Base-by-base conservation (phyloP, 2,888 invertebrate genomes). In the Mythimna pallens region DNA sequence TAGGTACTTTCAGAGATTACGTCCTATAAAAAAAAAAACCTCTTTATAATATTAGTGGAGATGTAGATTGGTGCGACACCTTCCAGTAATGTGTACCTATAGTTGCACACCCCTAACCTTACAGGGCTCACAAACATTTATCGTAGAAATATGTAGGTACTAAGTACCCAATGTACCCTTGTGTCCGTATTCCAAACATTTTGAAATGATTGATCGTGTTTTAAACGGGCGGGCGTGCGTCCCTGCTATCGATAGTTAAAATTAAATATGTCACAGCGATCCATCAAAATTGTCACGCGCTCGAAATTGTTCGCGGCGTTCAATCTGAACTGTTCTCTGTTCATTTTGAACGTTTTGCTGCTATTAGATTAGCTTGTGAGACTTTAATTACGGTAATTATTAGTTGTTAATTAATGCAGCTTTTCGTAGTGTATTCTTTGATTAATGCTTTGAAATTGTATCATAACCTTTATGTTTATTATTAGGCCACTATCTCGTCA, bases 181-280 rank as follows among this genome's bases (percentile, higher is more conserved):
- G 40, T 65, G 70, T 58, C 57, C 52, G 57, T 67, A 54, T 71
- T 52, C 59, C 83, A 73, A 80, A 74, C 63, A 80, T 70, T 73
- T 79, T 30, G 66, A 73, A 76, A 80, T 89, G 89, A 92, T 92
- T 90, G 88, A 92, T 93, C 87, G 87, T 82, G 76, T 89, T 90
- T 92, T 90, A 89, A 92, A 89, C 84, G 86, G 83, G 81, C 72
- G 75, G 57, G 73, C 76, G 68, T 76, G 78, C 72, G 70, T 81
- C 76, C 66, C 54, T 67, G 81, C 78, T 85, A 82, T 81, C 80
- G 74, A 82, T 86, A 87, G 87, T 87, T 87, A 86, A 88, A 89
- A 89, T 89, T 90, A 90, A 89, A 91, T 89, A 88, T 86, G 85
- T 81, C 78, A 72, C 80, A 82, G 75, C 88, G 79, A 91, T 92